phyloP scores from a whole-genome alignment of 2,888 invertebrate genomes.

The Plebejus argus region DNA sequence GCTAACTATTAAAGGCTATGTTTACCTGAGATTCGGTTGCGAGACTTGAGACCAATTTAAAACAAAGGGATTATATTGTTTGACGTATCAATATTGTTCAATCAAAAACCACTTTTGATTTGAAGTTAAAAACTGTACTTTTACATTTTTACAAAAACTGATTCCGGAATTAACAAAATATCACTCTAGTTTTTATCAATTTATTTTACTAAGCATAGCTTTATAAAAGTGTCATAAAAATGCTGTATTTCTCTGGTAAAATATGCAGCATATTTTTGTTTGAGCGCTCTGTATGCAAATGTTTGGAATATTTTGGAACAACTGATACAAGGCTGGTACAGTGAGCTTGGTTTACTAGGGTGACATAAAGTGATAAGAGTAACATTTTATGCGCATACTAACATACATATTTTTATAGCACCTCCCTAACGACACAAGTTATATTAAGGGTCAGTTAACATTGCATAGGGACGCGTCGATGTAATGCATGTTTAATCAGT shows the following conservation, averaged over 20 bases:
- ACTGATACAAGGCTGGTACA: background rate
- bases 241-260: background rate
- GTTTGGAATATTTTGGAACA: conserved; percentile 11
- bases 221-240: background rate
- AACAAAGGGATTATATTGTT: too few relatives aligned
- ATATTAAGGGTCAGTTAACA: background rate
- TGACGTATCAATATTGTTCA: too few relatives aligned
- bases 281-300: background rate
- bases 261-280: background rate
- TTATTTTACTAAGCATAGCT: background rate
- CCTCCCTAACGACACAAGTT: background rate
- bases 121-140: too few relatives aligned
- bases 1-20: too few relatives aligned
- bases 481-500: too few relatives aligned
- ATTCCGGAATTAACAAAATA: background rate
- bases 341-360: background rate
- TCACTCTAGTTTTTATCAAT: background rate
- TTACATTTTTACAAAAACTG: too few relatives aligned
- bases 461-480: too few relatives aligned
- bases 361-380: background rate
- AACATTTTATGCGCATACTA: background rate
- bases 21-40: too few relatives aligned
- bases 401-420: background rate
- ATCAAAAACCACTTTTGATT: too few relatives aligned
- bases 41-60: too few relatives aligned